These are phyloP conservation scores for human DNA, from an alignment of 2,113 vertebrate species.

Conservation along the genomic window GRCh38 chr14:35356001-35356500, in stretches of 20 bases:
- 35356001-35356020: not conserved
- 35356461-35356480: constrained; percentile 36
- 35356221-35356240: not conserved
- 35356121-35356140: not conserved
- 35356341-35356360: not conserved
- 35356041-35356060: not conserved
- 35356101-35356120: not conserved
- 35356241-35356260: not conserved
- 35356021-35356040: not conserved
- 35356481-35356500: constrained; percentile 32
- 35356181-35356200: constrained; percentile 11
- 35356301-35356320: not conserved
- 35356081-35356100: fast-evolving
- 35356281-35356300: not conserved
- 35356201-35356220: not conserved
- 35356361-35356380: not conserved
- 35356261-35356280: not conserved
- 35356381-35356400: not conserved
- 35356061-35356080: not conserved
- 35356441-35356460: not conserved
- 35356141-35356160: not conserved
- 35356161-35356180: not conserved
- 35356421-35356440: not conserved
- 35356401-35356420: not conserved
- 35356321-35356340: not conserved